phyloP scores from a whole-genome alignment of 2,888 invertebrate species.

The Tachina fera region DNA sequence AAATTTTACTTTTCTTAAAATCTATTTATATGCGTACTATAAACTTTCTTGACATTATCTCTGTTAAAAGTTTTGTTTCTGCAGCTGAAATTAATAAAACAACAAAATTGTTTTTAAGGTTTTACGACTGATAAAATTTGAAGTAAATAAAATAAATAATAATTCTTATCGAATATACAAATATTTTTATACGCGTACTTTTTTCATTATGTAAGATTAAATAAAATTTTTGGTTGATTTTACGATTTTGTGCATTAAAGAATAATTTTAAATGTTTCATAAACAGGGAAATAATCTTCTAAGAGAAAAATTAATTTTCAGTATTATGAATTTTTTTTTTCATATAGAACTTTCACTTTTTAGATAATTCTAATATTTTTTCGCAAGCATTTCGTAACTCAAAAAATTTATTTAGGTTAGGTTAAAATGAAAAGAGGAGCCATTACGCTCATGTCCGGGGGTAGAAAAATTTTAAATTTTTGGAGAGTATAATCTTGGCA shows the following conservation, averaged over 20 bases:
- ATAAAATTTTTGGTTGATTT: neutral
- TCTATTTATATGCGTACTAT: too few species aligned
- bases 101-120: conserved; percentile 23
- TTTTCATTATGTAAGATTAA: conserved; percentile 13
- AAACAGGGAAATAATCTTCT: neutral
- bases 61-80: neutral
- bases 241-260: neutral
- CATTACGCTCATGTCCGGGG: too few species aligned
- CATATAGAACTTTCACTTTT: too few species aligned
- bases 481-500: too few species aligned
- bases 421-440: too few species aligned
- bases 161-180: conserved; percentile 55
- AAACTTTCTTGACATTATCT: too few species aligned
- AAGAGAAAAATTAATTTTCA: too few species aligned
- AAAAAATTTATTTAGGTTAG: too few species aligned
- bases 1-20: neutral
- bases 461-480: too few species aligned
- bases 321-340: too few species aligned
- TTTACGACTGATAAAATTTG: conserved; percentile 41
- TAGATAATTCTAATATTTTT: too few species aligned
- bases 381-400: too few species aligned
- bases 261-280: neutral
- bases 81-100: neutral
- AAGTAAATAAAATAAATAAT: conserved; percentile 18
- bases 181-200: conserved; percentile 10